Conservation (phyloP, 2,888 invertebrate genomes). For the Schizaphis graminum region DNA sequence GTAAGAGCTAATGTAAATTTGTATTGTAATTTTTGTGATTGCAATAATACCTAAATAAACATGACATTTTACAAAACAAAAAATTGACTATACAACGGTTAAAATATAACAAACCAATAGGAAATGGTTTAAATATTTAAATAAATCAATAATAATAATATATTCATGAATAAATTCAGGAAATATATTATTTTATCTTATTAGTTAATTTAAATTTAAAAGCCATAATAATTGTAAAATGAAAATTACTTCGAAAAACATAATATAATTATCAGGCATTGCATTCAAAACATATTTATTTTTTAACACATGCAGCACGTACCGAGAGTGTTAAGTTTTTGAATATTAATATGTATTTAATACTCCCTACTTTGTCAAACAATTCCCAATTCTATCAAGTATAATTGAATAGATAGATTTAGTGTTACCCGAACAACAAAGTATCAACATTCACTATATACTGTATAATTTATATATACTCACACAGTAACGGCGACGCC, state of each 20-base stretch:
- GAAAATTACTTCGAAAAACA: not conserved
- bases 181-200: not conserved
- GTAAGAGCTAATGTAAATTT: not conserved
- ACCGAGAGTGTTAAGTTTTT: not conserved
- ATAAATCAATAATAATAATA: not conserved
- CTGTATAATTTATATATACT: not conserved
- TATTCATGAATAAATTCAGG: not conserved
- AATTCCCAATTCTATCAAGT: not conserved
- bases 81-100: not conserved
- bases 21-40: not conserved
- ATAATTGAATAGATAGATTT: not conserved
- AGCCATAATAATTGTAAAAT: not conserved
- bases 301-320: not conserved
- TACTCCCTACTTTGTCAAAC: not conserved
- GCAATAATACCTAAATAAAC: too few species aligned
- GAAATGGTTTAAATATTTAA: not conserved
- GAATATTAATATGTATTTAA: not conserved
- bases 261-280: not conserved
- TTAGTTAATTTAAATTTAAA: not conserved
- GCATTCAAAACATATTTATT: not conserved
- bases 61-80: not conserved
- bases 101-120: not conserved
- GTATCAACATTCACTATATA: not conserved
- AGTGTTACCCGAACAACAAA: not conserved
- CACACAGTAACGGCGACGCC: not conserved